A percentile compares a stretch with the other conserved stretches of the same genome.
These are phyloP conservation scores for Zaprionus nigranus DNA, from an alignment of 1,140 invertebrate species.

Conservation along the genomic window DNA sequence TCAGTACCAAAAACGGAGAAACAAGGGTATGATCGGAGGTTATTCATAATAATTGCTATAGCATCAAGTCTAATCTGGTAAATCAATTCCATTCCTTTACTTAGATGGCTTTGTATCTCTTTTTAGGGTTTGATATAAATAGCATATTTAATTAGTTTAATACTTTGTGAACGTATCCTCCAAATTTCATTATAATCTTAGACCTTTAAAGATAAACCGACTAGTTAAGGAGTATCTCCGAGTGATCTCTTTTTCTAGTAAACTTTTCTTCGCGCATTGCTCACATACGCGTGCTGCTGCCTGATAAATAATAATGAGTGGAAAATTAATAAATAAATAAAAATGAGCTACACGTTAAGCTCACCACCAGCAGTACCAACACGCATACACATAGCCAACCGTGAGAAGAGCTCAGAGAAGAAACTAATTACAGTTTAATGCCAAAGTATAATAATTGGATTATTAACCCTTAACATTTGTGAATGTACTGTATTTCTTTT, in stretches of 20 bases:
- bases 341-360: conserved; percentile 34
- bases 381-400: conserved; percentile 16
- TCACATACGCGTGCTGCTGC: conserved; percentile 41
- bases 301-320: conserved; percentile 67
- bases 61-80: not conserved
- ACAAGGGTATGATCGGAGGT: not conserved
- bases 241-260: not conserved
- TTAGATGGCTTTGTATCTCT: no score
- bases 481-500: not conserved
- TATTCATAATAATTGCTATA: not conserved
- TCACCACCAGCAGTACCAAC: not conserved
- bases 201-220: not conserved
- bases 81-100: not conserved
- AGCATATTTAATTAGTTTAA: not conserved
- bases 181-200: not conserved
- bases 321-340: conserved; percentile 74
- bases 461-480: not conserved
- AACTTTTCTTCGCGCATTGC: conserved; percentile 27
- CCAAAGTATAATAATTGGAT: conserved; percentile 54
- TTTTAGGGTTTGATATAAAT: not conserved
- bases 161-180: not conserved
- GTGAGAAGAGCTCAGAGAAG: conserved; percentile 42
- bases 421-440: conserved; percentile 78
- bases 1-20: conserved; percentile 19
- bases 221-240: not conserved